Base-by-base conservation (phyloP, 1,140 invertebrate genomes). In the Rhagoletis pomonella region DNA sequence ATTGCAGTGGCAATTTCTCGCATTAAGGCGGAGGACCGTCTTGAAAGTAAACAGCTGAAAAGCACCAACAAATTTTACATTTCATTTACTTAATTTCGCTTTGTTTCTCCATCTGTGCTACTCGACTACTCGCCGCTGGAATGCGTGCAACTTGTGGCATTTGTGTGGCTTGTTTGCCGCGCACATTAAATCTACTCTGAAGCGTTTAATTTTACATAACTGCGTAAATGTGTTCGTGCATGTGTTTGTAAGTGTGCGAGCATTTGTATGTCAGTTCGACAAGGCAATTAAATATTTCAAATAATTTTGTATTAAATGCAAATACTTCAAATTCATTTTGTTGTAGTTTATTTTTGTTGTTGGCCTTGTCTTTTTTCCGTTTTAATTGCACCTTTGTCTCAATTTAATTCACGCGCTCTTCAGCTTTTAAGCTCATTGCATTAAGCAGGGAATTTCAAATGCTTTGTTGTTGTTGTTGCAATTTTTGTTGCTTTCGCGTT, bases 211-310 rank as follows among this genome's bases (percentile, higher is more conserved):
- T 81, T 81, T 10, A 14, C 17, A 81, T 81, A 3, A 29, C 3
- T 58, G 44, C 73, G n/a, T 29, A 55, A 50, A 29, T 19, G 4
- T 29, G 6, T 55, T 55, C 55, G n/a, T 81, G 7, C 55, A 14
- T 29, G 1, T 29, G 47, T 19, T 17, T 73, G 42, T 73, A 6
- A 12, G 42, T 73, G 9, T 67, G 64, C n/a, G 62, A 44, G 29
- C n/a, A 14, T 55, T 55, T 81, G 73, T 58, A 10, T 81, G 73
- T 81, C 73, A 19, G 73, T 81, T 55, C 73, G 73, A 81, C 73
- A 81, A 81, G 73, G 73, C 73, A 81, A 81, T 81, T 81, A 81
- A 81, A 81, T 81, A 81, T 81, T 81, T 81, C 47, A 81, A 81
- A 81, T 81, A 55, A 81, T 81, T 81, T 81, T 81, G 73, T 81